Evolutionary conservation across 2,797 vertebrate genomes (phyloP), one percentile per base, ranked within the genome.

Genomic region (Melanotaenia parkinsoni): DNA sequence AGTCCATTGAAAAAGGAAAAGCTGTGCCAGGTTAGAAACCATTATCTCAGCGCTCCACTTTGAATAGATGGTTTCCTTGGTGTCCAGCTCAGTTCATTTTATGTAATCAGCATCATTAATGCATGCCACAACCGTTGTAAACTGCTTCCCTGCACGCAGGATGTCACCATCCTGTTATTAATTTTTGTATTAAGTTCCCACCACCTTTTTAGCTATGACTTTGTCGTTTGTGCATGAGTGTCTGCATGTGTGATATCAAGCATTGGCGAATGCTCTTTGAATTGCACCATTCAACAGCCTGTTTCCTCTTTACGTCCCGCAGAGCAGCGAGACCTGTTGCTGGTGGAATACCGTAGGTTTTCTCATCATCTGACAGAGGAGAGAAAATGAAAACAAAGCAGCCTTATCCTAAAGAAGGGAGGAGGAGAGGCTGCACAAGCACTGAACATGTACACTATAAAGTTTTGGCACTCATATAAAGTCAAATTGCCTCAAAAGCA

Each of bases 381-480:
- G 77, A 91, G 87, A 88, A 85, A 58, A 82, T 74, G 81, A 65
- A 59, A 91, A 67, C 88, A 75, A 92, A 83, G 89, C 92, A 78
- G 86, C 86, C 86, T 86, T 76, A 79, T 82, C 79, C 57, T 69
- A 88, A 83, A 68, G 73, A 77, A 93, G 93, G 94, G 89, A 91
- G 88, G 73, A 93, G 95, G 94, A 90, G 86, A 93, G 89, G 94
- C 90, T 93, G 92, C 94, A 94, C 90, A 96, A 96, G 96, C 97
- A 98, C 96, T 98, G 96, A 98, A 95, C 92, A 92, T 96, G 95
- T 96, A 97, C 93, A 99, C 97, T 98, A 97, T 98, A 96, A 96
- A 94, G 85, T 94, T 94, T 95, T 95, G 97, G 96, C 97, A 95
- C 93, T 96, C 95, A 91, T 94, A 93, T 95, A 53, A 45, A 95